Evolutionary conservation across 2,113 vertebrate genomes (phyloP), one percentile per base, ranked within the genome.

Genomic region (Delphinapterus leucas): DNA sequence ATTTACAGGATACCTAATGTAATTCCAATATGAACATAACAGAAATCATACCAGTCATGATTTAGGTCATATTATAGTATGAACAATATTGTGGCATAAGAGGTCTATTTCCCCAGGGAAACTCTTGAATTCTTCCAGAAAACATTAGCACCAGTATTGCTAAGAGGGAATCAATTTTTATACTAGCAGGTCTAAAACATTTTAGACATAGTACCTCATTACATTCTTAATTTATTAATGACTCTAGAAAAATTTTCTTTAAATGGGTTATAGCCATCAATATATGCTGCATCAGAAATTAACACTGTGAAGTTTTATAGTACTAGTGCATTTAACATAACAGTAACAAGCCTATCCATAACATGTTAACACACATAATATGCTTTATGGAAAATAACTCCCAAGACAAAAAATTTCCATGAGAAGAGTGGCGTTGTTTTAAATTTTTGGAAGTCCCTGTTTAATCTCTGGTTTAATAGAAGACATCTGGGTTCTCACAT

Each of bases 201-300:
- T 90, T 47, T 82, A 17, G 28, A 71, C 20, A 26, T 41, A 36
- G 13, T 63, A 26, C 18, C 17, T 21, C 20, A 2, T 67, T 89
- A 73, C 8, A 53, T 26, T 88, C 21, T 93, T 74, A 87, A 47
- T 97, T 88, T 80, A 89, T 74, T 82, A 41, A 47, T 95, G 41
- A 79, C 47, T 6, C 6, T 23, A 77, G 49, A 92, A 25, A 93
- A 28, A 23, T 84, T 88, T 73, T 86, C 31, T 85, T 90, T 77
- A 77, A 65, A n/a, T 90, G 68, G 28, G 13, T 73, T 87, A 18
- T 74, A 93, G 6, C n/a, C 80, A 6, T n/a, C 14, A 26, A 12
- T 85, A 71, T 88, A 93, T 88, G 47, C 31, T 65, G 4, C 41
- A 84, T 80, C 41, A 95, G 63, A 88, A 84, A 61, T 58, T 95